phyloP scores from a whole-genome alignment of 2,113 vertebrate species.

The Ptilonorhynchus violaceus region DNA sequence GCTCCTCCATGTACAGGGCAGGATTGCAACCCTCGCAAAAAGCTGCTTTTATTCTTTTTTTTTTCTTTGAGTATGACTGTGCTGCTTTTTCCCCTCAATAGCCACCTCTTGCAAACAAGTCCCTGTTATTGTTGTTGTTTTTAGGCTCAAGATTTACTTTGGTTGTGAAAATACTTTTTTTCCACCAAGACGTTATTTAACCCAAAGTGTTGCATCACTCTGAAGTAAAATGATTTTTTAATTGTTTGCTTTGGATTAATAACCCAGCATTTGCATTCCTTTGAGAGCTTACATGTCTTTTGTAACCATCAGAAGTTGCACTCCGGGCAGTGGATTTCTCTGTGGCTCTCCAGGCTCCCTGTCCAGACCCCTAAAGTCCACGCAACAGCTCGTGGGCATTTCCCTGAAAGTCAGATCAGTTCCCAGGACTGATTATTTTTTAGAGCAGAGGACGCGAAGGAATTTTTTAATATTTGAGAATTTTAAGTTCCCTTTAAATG shows the following conservation, averaged over 20 bases:
- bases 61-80: background rate
- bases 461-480: background rate
- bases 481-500: background rate
- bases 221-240: background rate
- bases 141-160: background rate
- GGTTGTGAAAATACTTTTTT: background rate
- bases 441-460: background rate
- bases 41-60: background rate
- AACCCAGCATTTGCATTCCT: background rate
- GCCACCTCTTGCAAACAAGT: background rate
- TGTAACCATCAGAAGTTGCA: constrained; percentile 28
- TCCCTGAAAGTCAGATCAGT: background rate
- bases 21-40: background rate
- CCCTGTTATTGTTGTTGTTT: background rate
- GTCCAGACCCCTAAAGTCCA: background rate
- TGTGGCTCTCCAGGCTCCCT: background rate
- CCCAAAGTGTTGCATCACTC: background rate
- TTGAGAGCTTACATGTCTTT: background rate
- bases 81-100: background rate
- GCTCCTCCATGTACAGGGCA: background rate
- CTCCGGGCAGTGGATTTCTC: background rate
- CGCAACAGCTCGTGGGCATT: background rate
- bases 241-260: constrained; percentile 58
- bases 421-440: background rate
- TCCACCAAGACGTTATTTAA: background rate